These are phyloP conservation scores for Agonopterix arenella DNA, from an alignment of 2,888 invertebrate genomes.

Conservation along the genomic window DNA sequence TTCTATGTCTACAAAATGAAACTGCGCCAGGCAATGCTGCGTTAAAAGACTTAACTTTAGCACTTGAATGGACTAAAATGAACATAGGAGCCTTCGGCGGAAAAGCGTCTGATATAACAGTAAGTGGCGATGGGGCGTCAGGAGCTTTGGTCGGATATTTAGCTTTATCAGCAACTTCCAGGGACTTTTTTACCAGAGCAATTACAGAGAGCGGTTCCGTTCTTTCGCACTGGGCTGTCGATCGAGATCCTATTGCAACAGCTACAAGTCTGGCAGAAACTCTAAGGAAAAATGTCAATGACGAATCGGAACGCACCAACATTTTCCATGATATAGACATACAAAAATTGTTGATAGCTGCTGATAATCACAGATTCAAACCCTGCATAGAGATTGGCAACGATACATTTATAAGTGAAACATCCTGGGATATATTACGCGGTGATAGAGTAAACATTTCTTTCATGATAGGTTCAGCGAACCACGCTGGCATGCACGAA, in stretches of 20 bases:
- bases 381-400: conserved; percentile 41
- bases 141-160: conserved; percentile 51
- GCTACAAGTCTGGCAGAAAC: conserved; percentile 36
- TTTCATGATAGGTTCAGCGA: conserved; percentile 50
- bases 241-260: conserved; percentile 38
- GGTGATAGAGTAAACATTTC: conserved; percentile 16
- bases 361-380: conserved; percentile 28
- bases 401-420: conserved; percentile 32
- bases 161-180: conserved; percentile 39
- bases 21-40: conserved; percentile 58
- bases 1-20: conserved; percentile 46
- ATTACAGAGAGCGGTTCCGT: conserved; percentile 57
- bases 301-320: conserved; percentile 9
- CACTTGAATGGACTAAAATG: conserved; percentile 46
- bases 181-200: conserved; percentile 39
- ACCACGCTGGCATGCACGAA: conserved; percentile 43
- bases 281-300: conserved; percentile 31
- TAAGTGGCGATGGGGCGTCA: conserved; percentile 51
- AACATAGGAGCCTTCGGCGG: conserved; percentile 56
- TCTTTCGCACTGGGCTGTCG: conserved; percentile 50
- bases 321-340: conserved; percentile 20
- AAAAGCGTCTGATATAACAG: conserved; percentile 43
- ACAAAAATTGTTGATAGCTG: conserved; percentile 24
- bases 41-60: conserved; percentile 51
- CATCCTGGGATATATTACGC: conserved; percentile 41